These are phyloP conservation scores for Agonopterix alstromeriana DNA, from an alignment of 2,888 invertebrate species.

Conservation along the genomic window DNA sequence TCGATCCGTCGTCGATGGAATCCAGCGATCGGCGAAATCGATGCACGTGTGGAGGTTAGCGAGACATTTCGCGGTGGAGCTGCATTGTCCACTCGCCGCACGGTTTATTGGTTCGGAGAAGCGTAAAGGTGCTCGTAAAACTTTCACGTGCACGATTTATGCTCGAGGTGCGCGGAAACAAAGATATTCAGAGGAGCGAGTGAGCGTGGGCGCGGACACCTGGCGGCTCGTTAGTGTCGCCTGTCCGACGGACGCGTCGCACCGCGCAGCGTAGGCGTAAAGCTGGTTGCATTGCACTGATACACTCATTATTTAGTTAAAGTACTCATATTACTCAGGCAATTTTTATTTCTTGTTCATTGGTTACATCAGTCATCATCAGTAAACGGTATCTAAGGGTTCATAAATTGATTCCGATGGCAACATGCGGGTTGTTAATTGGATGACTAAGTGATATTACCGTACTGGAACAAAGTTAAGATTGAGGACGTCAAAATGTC, in stretches of 20 bases:
- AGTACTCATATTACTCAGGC: background rate
- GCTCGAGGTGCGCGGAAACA: conserved; percentile 59
- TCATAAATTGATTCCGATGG: conserved; percentile 48
- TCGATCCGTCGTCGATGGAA: conserved; percentile 68
- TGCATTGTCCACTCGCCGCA: conserved; percentile 49
- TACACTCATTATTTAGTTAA: conserved; percentile 8
- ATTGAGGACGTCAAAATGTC: conserved; percentile 26
- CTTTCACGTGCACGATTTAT: conserved; percentile 74
- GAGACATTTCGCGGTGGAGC: conserved; percentile 55
- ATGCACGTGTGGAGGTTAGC: conserved; percentile 58
- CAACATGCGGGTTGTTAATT: conserved; percentile 61
- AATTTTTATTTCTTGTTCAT: too few species aligned
- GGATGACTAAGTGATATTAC: conserved; percentile 53
- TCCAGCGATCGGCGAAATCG: conserved; percentile 67
- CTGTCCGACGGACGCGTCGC: conserved; percentile 34
- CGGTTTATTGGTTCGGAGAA: conserved; percentile 66
- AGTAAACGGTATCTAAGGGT: conserved; percentile 17
- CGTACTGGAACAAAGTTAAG: conserved; percentile 28
- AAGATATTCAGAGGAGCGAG: conserved; percentile 63
- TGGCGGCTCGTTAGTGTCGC: conserved; percentile 70
- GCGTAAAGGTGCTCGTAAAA: conserved; percentile 71
- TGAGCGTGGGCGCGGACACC: conserved; percentile 69
- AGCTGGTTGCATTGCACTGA: conserved; percentile 9
- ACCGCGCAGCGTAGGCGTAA: conserved; percentile 24
- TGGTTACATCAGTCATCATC: too few species aligned